Evolutionary conservation across 1,140 invertebrate species (phyloP), one percentile per base, ranked within the genome.

Genomic region (Penaeus chinensis): DNA sequence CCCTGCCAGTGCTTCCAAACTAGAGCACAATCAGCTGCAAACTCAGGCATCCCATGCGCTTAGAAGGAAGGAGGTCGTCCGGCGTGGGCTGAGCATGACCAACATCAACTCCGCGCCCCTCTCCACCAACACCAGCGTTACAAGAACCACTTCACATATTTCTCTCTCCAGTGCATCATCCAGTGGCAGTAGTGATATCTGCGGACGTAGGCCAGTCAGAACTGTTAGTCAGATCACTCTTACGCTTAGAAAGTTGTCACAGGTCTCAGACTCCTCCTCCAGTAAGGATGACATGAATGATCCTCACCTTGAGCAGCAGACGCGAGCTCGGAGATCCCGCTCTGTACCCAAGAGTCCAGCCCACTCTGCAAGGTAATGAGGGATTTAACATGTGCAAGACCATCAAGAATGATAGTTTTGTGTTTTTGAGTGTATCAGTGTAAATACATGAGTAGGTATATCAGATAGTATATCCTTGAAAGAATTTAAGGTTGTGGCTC

Each of bases 221-320:
- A 90, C 90, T 42, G 88, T 90, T 66, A 90, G 90, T 82, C 90
- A 90, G 63, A 85, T 90, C 47, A 90, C 90, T 32, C 85, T 90
- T 32, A 90, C 90, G 3, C 71, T 90, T 27, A 87, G 84, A 74
- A 90, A 90, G 66, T 54, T 89, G 24, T 87, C 88, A 66, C 83
- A 87, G 13, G 78, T 85, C 27, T 90, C 90, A 24, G 88, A 88
- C 82, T 89, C 90, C 32, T 90, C 90, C 78, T 89, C 88, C 60
- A 89, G 87, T 79, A 89, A 84, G 63, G 84, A 86, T 71, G 84
- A 86, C 24, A 32, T 89, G 62, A 69, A 79, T 63, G 87, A 88
- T 5, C 22, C 47, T 61, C 20, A 79, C 66, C 60, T 54, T 54
- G 79, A 85, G 77, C 69, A 65, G 42, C 79, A 82, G 37, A 42